Percentiles rank a stretch among this genome's conserved stretches.
These are phyloP conservation scores for Labeo calbasu DNA, from an alignment of 2,797 vertebrate genomes.

Conservation along the genomic window DNA sequence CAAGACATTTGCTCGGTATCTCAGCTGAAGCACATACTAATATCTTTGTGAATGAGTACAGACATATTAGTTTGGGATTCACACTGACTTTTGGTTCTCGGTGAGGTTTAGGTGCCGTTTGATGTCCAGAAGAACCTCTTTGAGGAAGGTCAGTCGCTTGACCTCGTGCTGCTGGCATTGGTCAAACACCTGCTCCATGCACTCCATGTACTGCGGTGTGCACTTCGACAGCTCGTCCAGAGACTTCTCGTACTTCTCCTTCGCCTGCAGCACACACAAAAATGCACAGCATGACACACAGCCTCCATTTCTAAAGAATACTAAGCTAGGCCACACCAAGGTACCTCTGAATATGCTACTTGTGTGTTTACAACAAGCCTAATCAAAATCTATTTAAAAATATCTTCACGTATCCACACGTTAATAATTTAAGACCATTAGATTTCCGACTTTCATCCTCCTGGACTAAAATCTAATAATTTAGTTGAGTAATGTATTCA, in stretches of 20 bases:
- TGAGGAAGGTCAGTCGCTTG: conserved; percentile 92
- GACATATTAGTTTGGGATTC: neutral
- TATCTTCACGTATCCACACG: neutral
- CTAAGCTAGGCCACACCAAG: neutral
- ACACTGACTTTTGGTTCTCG: conserved; percentile 87
- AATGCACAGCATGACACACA: neutral
- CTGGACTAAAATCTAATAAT: neutral
- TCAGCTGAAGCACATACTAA: neutral
- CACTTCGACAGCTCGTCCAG: conserved; percentile 91
- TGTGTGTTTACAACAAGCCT: neutral
- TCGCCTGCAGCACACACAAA: conserved; percentile 76
- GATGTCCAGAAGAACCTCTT: conserved; percentile 92
- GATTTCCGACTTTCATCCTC: neutral
- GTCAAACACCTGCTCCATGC: conserved; percentile 95
- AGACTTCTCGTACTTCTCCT: conserved; percentile 95
- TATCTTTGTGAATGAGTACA: neutral
- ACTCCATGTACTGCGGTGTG: conserved; percentile 92
- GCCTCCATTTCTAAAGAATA: neutral
- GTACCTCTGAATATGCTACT: neutral
- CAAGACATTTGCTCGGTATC: neutral
- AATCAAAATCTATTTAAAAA: neutral
- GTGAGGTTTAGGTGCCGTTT: conserved; percentile 95
- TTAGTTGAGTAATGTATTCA: neutral
- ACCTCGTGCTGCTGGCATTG: conserved; percentile 98
- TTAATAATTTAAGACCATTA: neutral